Conservation (phyloP, 2,888 invertebrate genomes). For the Drosophila helvetica region DNA sequence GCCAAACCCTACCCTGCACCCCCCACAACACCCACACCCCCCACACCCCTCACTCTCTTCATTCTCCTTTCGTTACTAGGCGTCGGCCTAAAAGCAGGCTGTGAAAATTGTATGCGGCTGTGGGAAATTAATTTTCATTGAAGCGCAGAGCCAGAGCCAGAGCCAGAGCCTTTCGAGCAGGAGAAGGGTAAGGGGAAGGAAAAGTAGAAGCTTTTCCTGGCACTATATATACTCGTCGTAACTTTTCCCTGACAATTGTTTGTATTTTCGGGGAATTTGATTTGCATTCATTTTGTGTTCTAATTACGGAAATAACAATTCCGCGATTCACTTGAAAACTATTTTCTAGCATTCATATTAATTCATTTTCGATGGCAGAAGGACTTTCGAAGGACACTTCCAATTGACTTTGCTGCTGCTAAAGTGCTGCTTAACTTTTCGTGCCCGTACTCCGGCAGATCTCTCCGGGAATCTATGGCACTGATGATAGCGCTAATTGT, state of each 20-base stretch:
- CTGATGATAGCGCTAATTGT: constrained; percentile 59
- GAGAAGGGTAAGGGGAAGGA: no score
- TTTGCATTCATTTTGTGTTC: constrained; percentile 23
- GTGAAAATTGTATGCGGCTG: constrained; percentile 46
- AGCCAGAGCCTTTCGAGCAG: no score
- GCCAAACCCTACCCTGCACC: constrained; percentile 5
- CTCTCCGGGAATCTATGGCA: constrained; percentile 33
- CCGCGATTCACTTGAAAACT: constrained; percentile 3
- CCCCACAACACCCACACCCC: neutral
- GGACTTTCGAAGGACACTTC: constrained; percentile 8
- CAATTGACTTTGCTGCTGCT: constrained; percentile 7
- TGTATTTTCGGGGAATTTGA: constrained; percentile 34
- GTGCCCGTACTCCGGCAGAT: constrained; percentile 31
- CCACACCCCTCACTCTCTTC: neutral
- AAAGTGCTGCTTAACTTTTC: constrained; percentile 27
- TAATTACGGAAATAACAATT: constrained; percentile 7
- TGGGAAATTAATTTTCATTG: constrained; percentile 55
- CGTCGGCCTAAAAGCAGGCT: constrained; percentile 58
- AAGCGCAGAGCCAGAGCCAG: neutral
- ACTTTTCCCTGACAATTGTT: constrained; percentile 10
- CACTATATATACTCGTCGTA: neutral
- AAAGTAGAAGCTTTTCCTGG: neutral
- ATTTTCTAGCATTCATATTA: neutral
- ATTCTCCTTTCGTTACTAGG: constrained; percentile 27
- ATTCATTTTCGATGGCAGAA: neutral